A percentile compares a stretch with the other conserved stretches of the same genome.
phyloP scores from a whole-genome alignment of 2,888 invertebrate species.

The Caenorhabditis macrosperma region DNA sequence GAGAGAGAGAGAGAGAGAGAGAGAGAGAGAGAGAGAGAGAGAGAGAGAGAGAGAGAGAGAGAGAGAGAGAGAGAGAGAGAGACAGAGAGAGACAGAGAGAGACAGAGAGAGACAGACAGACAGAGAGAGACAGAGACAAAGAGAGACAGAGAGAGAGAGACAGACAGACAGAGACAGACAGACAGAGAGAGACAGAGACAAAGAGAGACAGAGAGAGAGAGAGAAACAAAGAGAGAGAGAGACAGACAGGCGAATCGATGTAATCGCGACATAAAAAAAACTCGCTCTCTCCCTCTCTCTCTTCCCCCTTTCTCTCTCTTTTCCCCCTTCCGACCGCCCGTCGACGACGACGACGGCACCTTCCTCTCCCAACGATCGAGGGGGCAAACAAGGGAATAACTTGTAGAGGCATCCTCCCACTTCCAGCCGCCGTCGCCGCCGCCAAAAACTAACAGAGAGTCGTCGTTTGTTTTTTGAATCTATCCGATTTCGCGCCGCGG shows the following conservation, averaged over 20 bases:
- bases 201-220: background rate
- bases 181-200: background rate
- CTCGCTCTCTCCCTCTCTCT: conserved; percentile 33
- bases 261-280: conserved; percentile 32
- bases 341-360: background rate
- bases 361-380: background rate
- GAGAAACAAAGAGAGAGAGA: background rate
- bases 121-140: no score
- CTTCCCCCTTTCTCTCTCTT: no score
- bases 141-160: background rate
- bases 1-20: background rate
- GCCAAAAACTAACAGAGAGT: background rate
- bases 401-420: background rate
- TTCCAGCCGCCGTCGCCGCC: background rate
- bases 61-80: background rate
- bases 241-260: conserved; percentile 25
- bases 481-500: background rate
- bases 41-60: background rate
- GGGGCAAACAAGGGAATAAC: background rate
- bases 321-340: background rate
- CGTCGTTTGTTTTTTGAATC: background rate
- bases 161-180: background rate
- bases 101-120: background rate
- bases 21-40: background rate
- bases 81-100: no score